These are phyloP conservation scores for Lophius piscatorius DNA, from an alignment of 2,113 vertebrate species.

Conservation along the genomic window DNA sequence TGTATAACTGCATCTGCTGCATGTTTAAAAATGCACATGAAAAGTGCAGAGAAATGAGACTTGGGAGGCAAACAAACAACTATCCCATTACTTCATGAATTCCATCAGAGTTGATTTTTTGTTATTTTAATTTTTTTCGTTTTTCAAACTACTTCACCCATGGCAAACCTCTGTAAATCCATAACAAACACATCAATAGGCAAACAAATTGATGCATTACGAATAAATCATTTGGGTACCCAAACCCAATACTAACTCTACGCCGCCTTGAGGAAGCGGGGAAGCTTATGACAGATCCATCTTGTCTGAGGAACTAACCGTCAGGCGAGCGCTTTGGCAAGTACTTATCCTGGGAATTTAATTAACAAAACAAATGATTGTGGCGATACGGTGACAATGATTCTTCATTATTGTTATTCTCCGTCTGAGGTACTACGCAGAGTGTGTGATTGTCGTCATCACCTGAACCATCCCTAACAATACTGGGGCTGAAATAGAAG, in stretches of 20 bases:
- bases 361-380: slow-evolving; percentile 73
- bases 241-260: slow-evolving; percentile 72
- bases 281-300: slow-evolving; percentile 62
- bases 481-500: slow-evolving; percentile 28
- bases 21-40: slow-evolving; percentile 23
- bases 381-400: slow-evolving; percentile 57
- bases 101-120: slow-evolving; percentile 54
- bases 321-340: slow-evolving; percentile 51
- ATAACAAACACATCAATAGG: slow-evolving; percentile 75
- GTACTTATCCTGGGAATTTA: slow-evolving; percentile 70
- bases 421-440: slow-evolving; percentile 50
- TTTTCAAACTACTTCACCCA: slow-evolving; percentile 65
- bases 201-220: slow-evolving; percentile 73
- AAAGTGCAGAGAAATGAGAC: slow-evolving; percentile 45
- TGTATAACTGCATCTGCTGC: neutral
- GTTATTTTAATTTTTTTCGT: slow-evolving; percentile 17
- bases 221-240: slow-evolving; percentile 72
- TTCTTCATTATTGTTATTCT: slow-evolving; percentile 66
- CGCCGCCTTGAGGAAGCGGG: slow-evolving; percentile 62
- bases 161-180: slow-evolving; percentile 66
- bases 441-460: slow-evolving; percentile 18
- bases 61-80: slow-evolving; percentile 55
- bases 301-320: slow-evolving; percentile 61
- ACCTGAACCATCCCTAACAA: slow-evolving; percentile 11
- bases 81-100: slow-evolving; percentile 72